Evolutionary conservation across 2,113 vertebrate genomes (phyloP), one percentile per base, ranked within the genome.

Genomic region (Dissostichus mawsoni): DNA sequence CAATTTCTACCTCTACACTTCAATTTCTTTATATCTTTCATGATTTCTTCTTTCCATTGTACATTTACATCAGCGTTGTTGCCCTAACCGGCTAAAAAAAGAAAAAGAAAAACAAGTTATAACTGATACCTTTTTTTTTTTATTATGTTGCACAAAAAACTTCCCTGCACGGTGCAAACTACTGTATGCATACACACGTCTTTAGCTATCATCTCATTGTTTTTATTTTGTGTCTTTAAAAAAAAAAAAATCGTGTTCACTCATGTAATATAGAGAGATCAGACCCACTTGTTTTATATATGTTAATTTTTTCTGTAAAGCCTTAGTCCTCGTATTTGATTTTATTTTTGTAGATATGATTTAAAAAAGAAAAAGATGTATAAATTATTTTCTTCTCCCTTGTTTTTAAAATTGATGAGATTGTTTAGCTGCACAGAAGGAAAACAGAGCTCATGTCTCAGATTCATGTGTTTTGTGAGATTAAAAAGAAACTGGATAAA

Each of bases 271-370:
- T 95, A 94, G 91, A 91, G 76, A 91, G 82, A 92, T 90, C 87
- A 89, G 80, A 83, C 88, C 86, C 87, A 90, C 84, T 76, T 93
- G 85, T 93, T 95, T 93, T 94, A 93, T 93, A 83, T 91, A 81
- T 90, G 83, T 90, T 89, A 12, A 78, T 80, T 88, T 88, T 84
- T 90, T 87, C 90, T 95, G 94, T 95, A 94, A 95, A 93, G 93
- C 88, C 86, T 89, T 94, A 93, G 93, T 92, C 82, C 67, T 92
- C 33, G 78, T 92, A 87, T 92, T 94, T 90, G 82, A 93, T 94
- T 95, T 95, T 94, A 93, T 94, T 95, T 95, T 95, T 95, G 94
- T 95, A 95, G 94, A 94, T 94, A 94, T 77, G 76, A 90, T 87
- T 78, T 41, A 29, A 70, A 69, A 67, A 82, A 78, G 80, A 90